Evolutionary conservation across 2,113 vertebrate genomes (phyloP), one percentile per base, ranked within the genome.

Genomic region (Plectropomus leopardus): DNA sequence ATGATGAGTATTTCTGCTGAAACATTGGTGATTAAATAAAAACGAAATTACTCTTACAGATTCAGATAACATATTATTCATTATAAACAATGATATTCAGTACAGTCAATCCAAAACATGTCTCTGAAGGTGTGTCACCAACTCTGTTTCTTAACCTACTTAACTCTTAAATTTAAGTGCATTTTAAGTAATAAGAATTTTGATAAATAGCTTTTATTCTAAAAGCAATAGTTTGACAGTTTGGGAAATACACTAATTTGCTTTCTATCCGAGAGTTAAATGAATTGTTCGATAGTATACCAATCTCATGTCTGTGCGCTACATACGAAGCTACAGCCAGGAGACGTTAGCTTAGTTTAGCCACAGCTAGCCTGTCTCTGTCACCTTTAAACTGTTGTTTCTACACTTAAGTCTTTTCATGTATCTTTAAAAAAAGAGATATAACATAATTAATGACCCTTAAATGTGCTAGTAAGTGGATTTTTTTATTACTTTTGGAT

Each of bases 331-430:
- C 42, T 30, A 16, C 10, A 7, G 9, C 32, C 32, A 26, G 15
- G 15, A 45, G 32, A 76, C 5, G 19, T 65, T 65, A 65, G 61
- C 53, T 42, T 55, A 70, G 72, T 32, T 54, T 58, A 51, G 72
- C 40, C 17, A 24, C 59, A 9, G 54, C 61, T 60, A 14, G 60
- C 47, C 14, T 28, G 5, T 5, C n/a, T 40, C 45, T 13, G n/a
- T 32, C 42, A 30, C 6, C 58, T 61, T 9, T 7, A 19, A 19
- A 51, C 23, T 26, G 30, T 51, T 0, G 1, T 69, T 53, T 63
- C 30, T 59, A 50, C 26, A 23, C 24, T 47, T 36, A 10, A 6
- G 14, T 26, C 3, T 48, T 23, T 74, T 16, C 42, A 36, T 0
- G 0, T 58, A 28, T 48, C 4, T 36, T 36, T 9, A 3, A 36